These are phyloP conservation scores for Plagodis pulveraria DNA, from an alignment of 2,888 invertebrate species.

Conservation along the genomic window DNA sequence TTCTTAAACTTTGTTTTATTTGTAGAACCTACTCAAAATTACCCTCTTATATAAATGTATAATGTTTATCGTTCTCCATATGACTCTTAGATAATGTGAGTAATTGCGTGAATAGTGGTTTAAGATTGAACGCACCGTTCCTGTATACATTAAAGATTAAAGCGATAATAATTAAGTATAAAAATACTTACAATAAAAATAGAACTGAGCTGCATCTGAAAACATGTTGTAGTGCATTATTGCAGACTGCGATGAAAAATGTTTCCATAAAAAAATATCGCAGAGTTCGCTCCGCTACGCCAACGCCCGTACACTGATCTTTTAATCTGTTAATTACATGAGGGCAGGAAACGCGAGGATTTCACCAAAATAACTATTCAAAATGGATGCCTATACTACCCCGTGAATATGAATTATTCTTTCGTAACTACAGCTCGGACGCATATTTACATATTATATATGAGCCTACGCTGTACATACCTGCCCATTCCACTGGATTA, in stretches of 20 bases:
- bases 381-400: conserved; percentile 60
- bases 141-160: too few species aligned
- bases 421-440: conserved; percentile 66
- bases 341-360: conserved; percentile 65
- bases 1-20: too few species aligned
- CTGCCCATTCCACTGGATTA: conserved; percentile 53
- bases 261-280: conserved; percentile 62
- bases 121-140: too few species aligned
- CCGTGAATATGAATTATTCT: conserved; percentile 76
- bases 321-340: conserved; percentile 81
- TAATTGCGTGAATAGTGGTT: too few species aligned
- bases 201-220: conserved; percentile 25
- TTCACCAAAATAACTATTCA: conserved; percentile 70
- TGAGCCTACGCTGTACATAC: conserved; percentile 44
- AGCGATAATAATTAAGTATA: too few species aligned
- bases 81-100: too few species aligned
- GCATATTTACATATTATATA: conserved; percentile 74
- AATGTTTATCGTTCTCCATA: too few species aligned
- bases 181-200: conserved; percentile 2
- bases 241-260: conserved; percentile 55
- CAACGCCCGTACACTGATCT: conserved; percentile 53
- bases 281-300: conserved; percentile 50
- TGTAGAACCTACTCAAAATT: too few species aligned
- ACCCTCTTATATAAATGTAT: too few species aligned
- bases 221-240: conserved; percentile 39